phyloP scores from a whole-genome alignment of 2,113 vertebrate genomes.

The Aptenodytes patagonicus region DNA sequence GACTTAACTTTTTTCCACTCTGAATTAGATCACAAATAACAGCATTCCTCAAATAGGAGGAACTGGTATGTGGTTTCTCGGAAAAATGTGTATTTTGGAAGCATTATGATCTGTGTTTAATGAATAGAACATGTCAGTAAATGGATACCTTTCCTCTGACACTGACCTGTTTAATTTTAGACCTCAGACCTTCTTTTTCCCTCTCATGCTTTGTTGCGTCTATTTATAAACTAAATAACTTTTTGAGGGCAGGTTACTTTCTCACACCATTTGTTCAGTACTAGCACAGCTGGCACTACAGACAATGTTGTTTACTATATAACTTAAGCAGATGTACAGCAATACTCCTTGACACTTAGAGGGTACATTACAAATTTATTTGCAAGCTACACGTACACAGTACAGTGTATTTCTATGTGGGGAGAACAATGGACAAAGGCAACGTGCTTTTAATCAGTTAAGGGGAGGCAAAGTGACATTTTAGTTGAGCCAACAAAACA shows the following conservation, averaged over 20 bases:
- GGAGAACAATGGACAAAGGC: background rate
- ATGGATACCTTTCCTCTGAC: background rate
- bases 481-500: background rate
- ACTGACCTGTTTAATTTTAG: background rate
- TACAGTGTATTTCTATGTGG: background rate
- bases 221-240: background rate
- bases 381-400: background rate
- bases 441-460: background rate
- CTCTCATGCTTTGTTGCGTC: background rate
- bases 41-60: background rate
- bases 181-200: background rate
- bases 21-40: background rate
- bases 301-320: background rate
- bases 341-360: background rate
- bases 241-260: background rate
- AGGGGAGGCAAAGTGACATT: background rate
- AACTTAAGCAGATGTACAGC: background rate
- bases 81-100: background rate
- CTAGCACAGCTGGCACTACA: background rate
- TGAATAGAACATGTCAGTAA: background rate
- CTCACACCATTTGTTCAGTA: background rate
- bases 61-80: background rate
- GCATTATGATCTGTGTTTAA: background rate
- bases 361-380: background rate
- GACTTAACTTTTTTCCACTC: background rate